These are phyloP conservation scores for Vidua macroura DNA, from an alignment of 2,113 vertebrate genomes.

Conservation along the genomic window DNA sequence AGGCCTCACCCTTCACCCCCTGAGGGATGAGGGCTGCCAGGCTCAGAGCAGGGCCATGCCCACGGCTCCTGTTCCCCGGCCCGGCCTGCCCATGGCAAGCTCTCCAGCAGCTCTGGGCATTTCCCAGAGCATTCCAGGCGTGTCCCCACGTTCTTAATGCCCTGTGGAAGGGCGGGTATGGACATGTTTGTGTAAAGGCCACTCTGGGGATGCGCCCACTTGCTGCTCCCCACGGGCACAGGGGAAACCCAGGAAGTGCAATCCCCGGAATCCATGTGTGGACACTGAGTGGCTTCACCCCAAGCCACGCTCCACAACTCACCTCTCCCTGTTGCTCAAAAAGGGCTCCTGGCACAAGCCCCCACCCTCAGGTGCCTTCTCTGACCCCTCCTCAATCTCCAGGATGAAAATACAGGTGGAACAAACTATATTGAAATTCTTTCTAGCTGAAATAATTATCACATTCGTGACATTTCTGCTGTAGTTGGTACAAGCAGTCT, in stretches of 20 bases:
- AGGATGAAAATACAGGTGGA: neutral
- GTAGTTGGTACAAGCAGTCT: neutral
- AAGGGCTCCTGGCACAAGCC: neutral
- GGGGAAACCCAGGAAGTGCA: neutral
- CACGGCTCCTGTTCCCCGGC: neutral
- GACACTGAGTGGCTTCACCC: neutral
- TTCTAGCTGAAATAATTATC: neutral
- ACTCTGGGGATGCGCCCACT: neutral
- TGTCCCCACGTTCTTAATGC: neutral
- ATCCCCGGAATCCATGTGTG: neutral
- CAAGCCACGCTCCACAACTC: neutral
- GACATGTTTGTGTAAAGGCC: neutral
- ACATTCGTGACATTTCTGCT: neutral
- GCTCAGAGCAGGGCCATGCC: neutral
- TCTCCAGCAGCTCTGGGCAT: neutral
- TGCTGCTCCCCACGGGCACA: rapidly evolving
- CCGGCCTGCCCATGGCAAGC: neutral
- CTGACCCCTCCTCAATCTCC: neutral
- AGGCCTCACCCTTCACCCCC: neutral
- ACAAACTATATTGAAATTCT: rapidly evolving
- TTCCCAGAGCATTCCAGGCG: neutral
- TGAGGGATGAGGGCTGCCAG: neutral
- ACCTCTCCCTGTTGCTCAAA: neutral
- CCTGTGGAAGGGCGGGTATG: neutral
- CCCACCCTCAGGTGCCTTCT: neutral